phyloP scores from a whole-genome alignment of 2,113 vertebrate genomes.

The Tretioscincus oriximinensis region DNA sequence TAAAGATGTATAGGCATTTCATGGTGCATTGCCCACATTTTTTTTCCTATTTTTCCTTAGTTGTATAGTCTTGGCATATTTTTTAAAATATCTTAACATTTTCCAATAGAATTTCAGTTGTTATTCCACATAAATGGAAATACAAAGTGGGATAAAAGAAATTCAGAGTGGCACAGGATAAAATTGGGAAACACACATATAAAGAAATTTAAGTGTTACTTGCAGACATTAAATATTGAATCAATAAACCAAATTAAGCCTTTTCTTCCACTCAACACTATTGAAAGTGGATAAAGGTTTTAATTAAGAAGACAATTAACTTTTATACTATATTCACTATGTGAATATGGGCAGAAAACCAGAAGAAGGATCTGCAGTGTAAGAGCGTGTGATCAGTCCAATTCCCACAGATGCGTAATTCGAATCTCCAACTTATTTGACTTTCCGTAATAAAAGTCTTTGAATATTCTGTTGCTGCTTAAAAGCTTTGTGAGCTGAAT shows the following conservation, averaged over 20 bases:
- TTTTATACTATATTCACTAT: slow-evolving; percentile 10
- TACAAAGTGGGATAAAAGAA: neutral
- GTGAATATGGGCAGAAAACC: neutral
- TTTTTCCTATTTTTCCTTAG: neutral
- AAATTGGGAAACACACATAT: no score
- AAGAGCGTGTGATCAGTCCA: neutral
- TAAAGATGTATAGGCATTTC: slow-evolving; percentile 22
- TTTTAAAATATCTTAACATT: neutral
- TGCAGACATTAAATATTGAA: neutral
- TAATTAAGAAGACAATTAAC: slow-evolving; percentile 19
- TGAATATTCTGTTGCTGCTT: neutral
- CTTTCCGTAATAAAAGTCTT: neutral
- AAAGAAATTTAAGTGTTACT: neutral
- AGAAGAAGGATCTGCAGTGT: neutral
- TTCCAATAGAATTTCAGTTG: slow-evolving; percentile 3
- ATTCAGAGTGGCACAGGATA: neutral
- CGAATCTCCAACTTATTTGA: neutral
- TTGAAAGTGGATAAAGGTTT: neutral
- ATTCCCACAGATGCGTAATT: neutral
- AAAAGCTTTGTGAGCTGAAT: neutral
- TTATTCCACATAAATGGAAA: neutral
- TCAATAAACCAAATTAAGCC: neutral
- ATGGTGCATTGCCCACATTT: slow-evolving; percentile 13
- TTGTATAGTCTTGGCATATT: neutral
- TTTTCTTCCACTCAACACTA: neutral